These are phyloP conservation scores for Nasonia vitripennis DNA, from an alignment of 1,140 invertebrate species.

Conservation along the genomic window DNA sequence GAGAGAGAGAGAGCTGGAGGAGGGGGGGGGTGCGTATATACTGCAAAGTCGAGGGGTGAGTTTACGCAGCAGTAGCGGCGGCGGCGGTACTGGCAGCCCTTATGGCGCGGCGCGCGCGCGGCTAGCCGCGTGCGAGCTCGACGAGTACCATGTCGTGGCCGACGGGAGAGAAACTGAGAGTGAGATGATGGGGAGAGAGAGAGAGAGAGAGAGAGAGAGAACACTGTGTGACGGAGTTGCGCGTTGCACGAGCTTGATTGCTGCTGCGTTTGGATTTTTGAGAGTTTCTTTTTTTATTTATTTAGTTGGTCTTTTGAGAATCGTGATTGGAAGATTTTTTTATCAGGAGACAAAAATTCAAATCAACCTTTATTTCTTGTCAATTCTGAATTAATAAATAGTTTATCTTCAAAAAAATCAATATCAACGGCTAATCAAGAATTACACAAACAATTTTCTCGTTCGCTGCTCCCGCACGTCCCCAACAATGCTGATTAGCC, in stretches of 20 bases:
- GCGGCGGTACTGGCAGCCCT: neutral
- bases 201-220: slow-evolving; percentile 11
- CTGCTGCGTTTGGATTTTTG: neutral
- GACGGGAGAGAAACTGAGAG: neutral
- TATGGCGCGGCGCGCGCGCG: slow-evolving; percentile 5
- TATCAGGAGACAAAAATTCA: too few species aligned
- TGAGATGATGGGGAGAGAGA: neutral
- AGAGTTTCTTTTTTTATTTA: neutral
- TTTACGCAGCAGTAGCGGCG: slow-evolving; percentile 20
- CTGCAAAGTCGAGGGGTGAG: slow-evolving; percentile 40
- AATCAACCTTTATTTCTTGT: too few species aligned
- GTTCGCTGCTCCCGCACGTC: too few species aligned
- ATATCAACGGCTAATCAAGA: too few species aligned
- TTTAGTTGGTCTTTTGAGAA: too few species aligned
- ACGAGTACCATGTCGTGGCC: neutral
- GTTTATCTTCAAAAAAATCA: too few species aligned
- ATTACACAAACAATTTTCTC: too few species aligned
- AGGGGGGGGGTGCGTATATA: neutral
- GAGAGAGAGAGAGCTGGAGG: neutral
- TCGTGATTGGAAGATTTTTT: too few species aligned
- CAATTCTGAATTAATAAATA: too few species aligned
- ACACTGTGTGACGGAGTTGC: neutral
- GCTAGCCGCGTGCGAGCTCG: slow-evolving; percentile 8
- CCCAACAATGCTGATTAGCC: too few species aligned
- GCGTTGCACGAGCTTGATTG: neutral